Evolutionary conservation across 2,888 invertebrate species (phyloP), one percentile per base, ranked within the genome.

Genomic region (Phyllotreta cruciferae): DNA sequence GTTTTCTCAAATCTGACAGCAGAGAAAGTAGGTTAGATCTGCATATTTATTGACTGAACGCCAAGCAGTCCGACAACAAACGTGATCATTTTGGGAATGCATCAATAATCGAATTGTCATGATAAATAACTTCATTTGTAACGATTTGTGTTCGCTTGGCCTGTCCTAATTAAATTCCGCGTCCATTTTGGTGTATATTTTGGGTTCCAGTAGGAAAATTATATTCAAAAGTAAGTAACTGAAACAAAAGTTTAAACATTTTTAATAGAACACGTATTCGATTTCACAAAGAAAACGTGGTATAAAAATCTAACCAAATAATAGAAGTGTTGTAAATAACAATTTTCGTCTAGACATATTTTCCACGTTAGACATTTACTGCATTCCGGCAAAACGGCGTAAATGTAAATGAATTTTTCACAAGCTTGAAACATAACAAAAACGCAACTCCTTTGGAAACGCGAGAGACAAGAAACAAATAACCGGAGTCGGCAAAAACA

Each of bases 401-500:
- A 44, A 44, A 44, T 14, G 14, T 44, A 44, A 44, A 44, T 44
- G 44, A 44, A 44, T 44, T 44, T 44, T 44, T 44, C 44, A 44
- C 44, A 44, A 44, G 44, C 44, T n/a, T n/a, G 44, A 44, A 44
- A 44, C 10, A 14, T 44, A 44, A 44, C 44, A 47, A 52, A 24
- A 52, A 52, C 10, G 37, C 38, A 52, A 37, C 37, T 52, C 52
- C 13, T 56, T 56, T 36, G 34, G 44, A 35, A 44, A 36, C 24
- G 9, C 45, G 14, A 36, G 45, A 35, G 45, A 45, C 55, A 45
- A 42, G 41, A 50, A 62, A 68, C 65, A 66, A 66, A 68, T 56
- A 63, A 52, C 47, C 35, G n/a, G 58, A 56, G 52, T 55, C 54
- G 55, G 63, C 62, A 56, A 63, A 63, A 65, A 61, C 65, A 60